Percentiles rank a stretch among this genome's conserved stretches.
These are phyloP conservation scores for Vireo griseus DNA, from an alignment of 2,797 vertebrate genomes.

Conservation along the genomic window DNA sequence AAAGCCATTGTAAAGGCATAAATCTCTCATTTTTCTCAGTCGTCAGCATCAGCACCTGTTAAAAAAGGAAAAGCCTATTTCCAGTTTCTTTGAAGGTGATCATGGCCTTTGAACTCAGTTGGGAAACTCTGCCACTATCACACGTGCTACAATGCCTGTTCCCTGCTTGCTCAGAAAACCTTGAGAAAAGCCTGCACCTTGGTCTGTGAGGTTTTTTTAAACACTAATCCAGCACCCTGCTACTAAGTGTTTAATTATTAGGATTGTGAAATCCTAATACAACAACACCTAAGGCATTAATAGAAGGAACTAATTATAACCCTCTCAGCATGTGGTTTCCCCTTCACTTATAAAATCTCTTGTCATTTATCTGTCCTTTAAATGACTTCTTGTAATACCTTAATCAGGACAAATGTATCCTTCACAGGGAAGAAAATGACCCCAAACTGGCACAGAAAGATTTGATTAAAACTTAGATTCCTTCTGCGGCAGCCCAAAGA, in stretches of 20 bases:
- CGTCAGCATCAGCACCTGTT: background rate
- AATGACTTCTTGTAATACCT: background rate
- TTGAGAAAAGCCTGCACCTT: background rate
- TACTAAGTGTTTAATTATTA: constrained; percentile 4
- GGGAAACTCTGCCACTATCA: background rate
- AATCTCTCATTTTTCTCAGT: constrained; percentile 32
- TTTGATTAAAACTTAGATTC: constrained; percentile 34
- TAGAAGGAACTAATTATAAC: background rate
- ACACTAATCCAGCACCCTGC: background rate
- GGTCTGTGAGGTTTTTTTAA: background rate
- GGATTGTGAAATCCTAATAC: background rate
- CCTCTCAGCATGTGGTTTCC: background rate
- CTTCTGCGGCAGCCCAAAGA: background rate
- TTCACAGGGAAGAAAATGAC: background rate
- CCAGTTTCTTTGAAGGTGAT: background rate
- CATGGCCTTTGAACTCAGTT: background rate
- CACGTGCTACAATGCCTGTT: fast-evolving
- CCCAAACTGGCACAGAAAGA: background rate
- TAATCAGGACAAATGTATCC: constrained; percentile 20
- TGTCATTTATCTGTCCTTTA: constrained; percentile 7
- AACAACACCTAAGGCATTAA: background rate
- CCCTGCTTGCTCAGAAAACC: background rate
- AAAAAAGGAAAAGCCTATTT: constrained; percentile 7
- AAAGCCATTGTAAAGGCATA: background rate
- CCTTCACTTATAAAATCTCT: background rate